Conservation (phyloP, 2,797 vertebrate species). For the Falco peregrinus region DNA sequence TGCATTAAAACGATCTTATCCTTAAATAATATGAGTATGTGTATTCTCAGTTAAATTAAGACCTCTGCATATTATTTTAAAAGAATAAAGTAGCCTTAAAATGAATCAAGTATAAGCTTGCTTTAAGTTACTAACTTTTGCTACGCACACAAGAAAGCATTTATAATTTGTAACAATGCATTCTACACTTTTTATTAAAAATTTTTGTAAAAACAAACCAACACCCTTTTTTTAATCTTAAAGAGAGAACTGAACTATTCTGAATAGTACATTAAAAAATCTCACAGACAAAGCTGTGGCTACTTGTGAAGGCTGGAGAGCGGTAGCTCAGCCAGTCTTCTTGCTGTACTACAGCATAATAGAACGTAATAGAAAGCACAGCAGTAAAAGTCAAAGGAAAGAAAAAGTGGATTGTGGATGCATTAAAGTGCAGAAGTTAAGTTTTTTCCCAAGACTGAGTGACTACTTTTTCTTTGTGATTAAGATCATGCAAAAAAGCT, state of each 20-base stretch:
- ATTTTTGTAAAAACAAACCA: accelerated
- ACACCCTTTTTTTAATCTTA: background rate
- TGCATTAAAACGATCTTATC: background rate
- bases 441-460: background rate
- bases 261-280: background rate
- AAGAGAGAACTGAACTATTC: background rate
- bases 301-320: background rate
- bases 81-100: background rate
- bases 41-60: background rate
- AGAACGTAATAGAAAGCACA: background rate
- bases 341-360: background rate
- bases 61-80: background rate
- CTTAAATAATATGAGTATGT: background rate
- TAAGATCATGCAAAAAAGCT: background rate
- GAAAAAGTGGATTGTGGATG: background rate
- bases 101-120: background rate
- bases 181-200: background rate
- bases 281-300: background rate
- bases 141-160: background rate
- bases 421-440: background rate
- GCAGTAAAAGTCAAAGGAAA: background rate
- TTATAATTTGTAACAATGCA: background rate
- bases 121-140: background rate
- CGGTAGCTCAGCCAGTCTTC: background rate
- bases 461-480: background rate